These are phyloP conservation scores for Caligus rogercresseyi DNA, from an alignment of 1,140 invertebrate genomes.

Conservation along the genomic window DNA sequence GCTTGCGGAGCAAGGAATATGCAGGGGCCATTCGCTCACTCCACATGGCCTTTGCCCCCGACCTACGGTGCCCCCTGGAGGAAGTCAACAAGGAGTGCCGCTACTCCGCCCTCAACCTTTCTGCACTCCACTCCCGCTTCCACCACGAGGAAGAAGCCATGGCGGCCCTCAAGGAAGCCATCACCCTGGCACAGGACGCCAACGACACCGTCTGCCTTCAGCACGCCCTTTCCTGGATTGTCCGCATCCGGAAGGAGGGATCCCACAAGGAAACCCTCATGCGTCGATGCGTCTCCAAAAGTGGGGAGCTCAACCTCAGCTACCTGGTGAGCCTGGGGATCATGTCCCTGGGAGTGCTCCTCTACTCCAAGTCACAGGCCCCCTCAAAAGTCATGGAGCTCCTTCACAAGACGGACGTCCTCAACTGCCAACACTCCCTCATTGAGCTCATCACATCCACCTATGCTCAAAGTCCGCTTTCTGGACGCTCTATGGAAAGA, in stretches of 20 bases:
- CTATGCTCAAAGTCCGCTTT: slow-evolving; percentile 55
- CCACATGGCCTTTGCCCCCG: slow-evolving; percentile 61
- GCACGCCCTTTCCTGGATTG: slow-evolving; percentile 61
- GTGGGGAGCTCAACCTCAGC: slow-evolving; percentile 38
- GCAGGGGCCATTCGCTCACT: slow-evolving; percentile 62
- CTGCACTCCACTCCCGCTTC: slow-evolving; percentile 55
- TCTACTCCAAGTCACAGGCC: slow-evolving; percentile 12
- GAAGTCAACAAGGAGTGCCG: slow-evolving; percentile 55
- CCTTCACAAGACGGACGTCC: slow-evolving; percentile 57
- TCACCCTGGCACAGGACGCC: slow-evolving; percentile 66
- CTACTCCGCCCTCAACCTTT: slow-evolving; percentile 73
- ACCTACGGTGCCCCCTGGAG: slow-evolving; percentile 32
- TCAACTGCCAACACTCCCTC: slow-evolving; percentile 66
- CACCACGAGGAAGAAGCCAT: slow-evolving; percentile 48
- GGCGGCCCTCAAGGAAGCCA: slow-evolving; percentile 58
- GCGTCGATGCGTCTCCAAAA: slow-evolving; percentile 39
- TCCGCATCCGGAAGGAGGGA: slow-evolving; percentile 24
- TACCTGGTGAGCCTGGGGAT: slow-evolving; percentile 44
- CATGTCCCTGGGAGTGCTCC: slow-evolving; percentile 38
- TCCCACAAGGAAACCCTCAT: slow-evolving; percentile 33
- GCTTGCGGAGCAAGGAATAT: slow-evolving; percentile 63
- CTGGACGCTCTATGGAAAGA: slow-evolving; percentile 69
- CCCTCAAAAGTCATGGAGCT: slow-evolving; percentile 41
- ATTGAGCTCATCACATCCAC: slow-evolving; percentile 56
- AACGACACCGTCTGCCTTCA: slow-evolving; percentile 67